A percentile compares a stretch with the other conserved stretches of the same genome.
Evolutionary conservation across 2,797 vertebrate species (phyloP).

Genomic region (Pyrocephalus nanus): DNA sequence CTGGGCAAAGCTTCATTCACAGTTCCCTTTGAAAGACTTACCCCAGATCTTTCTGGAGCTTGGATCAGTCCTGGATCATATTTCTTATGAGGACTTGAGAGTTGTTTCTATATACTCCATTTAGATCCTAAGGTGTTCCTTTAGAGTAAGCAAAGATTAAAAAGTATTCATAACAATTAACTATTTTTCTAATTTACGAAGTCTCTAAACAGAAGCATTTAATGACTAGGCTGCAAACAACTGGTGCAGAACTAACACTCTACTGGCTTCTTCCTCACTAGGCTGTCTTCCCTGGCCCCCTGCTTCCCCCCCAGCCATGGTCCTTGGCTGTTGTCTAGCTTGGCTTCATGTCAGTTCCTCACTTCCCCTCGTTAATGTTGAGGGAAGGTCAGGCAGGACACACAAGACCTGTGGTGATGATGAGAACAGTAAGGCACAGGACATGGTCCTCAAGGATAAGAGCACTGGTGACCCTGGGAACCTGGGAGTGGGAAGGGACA

Average conservation of each 20-base stretch:
- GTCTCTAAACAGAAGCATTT: background rate
- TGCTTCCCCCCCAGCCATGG: background rate
- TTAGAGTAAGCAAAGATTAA: background rate
- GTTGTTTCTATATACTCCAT: background rate
- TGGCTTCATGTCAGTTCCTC: background rate
- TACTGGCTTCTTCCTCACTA: background rate
- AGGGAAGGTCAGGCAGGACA: background rate
- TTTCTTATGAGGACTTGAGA: background rate
- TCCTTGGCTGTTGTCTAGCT: background rate
- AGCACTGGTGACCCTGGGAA: accelerated
- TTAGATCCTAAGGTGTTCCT: background rate
- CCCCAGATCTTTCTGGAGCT: background rate
- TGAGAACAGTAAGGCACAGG: background rate
- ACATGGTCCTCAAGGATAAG: background rate
- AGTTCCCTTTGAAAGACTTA: background rate
- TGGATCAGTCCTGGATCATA: background rate
- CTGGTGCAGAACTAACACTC: background rate
- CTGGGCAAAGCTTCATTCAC: background rate
- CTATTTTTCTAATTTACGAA: background rate
- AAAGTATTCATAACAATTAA: background rate
- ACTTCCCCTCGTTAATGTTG: background rate
- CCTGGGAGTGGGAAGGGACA: background rate
- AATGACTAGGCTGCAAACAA: background rate
- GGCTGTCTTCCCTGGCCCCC: background rate
- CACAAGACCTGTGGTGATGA: background rate